Base-by-base conservation (phyloP, 2,888 invertebrate genomes). In the Slavum lentiscoides region DNA sequence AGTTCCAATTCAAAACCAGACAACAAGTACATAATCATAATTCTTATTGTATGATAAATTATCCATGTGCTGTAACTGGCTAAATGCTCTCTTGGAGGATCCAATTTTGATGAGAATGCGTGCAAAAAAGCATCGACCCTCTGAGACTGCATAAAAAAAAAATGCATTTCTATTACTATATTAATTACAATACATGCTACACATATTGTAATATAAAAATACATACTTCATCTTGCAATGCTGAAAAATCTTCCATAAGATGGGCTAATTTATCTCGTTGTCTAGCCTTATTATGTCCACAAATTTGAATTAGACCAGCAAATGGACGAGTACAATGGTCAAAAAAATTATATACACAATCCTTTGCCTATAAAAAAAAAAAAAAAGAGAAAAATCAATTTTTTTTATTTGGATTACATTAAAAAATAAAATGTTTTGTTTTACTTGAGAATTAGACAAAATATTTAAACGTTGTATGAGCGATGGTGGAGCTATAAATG, bases 31-130 rank as follows among this genome's bases (percentile, higher is more conserved):
- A 96, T 93, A 85, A 96, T 93, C 96, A 98, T 97, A 55, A 96
- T 92, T 67, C 93, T 89, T 72, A 97, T 89, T 68, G 96, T 95
- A 87, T 98, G 96, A 88, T 97, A 97, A 83, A 98, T 89, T 61
- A 97, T 91, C 97, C 98, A 98, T 0, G 97, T 97, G 77, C 94
- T 94, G 86, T 95, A 95, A 86, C 94, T 96, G 0, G 95, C 93
- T 69, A 92, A 87, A 86, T 94, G 93, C 64, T 91, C 91, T 37
- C 92, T 89, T 23, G 91, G 90, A 53, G 90, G 89, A 73, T 93
- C 92, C 80, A 90, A 89, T 85, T 91, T 92, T 72, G 91, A 87
- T 55, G 91, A 90, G 82, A 93, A 87, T 82, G 89, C 89, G 86
- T 93, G 93, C 83, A 95, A 89, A 86, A 91, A 92, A 9, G 93